Evolutionary conservation across 2,797 vertebrate genomes (phyloP).

Genomic region (Parauchenoglanis ngamensis): DNA sequence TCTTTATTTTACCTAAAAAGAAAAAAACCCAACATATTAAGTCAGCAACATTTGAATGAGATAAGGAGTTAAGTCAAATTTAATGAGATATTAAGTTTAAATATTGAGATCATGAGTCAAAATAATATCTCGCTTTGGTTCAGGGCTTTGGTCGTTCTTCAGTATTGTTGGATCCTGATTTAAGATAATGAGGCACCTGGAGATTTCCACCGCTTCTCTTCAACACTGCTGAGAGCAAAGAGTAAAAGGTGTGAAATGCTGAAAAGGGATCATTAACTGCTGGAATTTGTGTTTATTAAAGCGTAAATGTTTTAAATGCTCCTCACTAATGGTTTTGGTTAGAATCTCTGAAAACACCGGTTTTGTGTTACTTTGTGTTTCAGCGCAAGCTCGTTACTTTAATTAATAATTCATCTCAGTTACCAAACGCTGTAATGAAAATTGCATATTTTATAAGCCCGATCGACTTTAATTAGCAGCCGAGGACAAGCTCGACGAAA

Average conservation of each 20-base stretch:
- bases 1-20: neutral
- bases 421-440: neutral
- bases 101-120: neutral
- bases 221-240: neutral
- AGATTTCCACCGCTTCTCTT: neutral
- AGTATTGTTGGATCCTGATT: neutral
- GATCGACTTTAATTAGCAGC: neutral
- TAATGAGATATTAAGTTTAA: neutral
- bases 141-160: neutral
- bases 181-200: neutral
- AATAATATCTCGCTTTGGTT: neutral
- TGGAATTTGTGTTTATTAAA: neutral
- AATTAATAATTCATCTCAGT: neutral
- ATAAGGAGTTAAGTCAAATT: neutral
- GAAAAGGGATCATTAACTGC: neutral
- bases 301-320: neutral
- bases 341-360: neutral
- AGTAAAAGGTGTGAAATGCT: neutral
- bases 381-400: neutral
- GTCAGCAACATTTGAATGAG: neutral
- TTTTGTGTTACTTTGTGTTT: neutral
- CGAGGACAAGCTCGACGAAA: neutral
- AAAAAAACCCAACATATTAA: neutral
- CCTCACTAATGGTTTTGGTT: neutral
- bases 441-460: conserved; percentile 12